Percentiles rank a stretch among this genome's conserved stretches.
These are phyloP conservation scores for Oostethus manadensis DNA, from an alignment of 2,113 vertebrate genomes.

Conservation along the genomic window DNA sequence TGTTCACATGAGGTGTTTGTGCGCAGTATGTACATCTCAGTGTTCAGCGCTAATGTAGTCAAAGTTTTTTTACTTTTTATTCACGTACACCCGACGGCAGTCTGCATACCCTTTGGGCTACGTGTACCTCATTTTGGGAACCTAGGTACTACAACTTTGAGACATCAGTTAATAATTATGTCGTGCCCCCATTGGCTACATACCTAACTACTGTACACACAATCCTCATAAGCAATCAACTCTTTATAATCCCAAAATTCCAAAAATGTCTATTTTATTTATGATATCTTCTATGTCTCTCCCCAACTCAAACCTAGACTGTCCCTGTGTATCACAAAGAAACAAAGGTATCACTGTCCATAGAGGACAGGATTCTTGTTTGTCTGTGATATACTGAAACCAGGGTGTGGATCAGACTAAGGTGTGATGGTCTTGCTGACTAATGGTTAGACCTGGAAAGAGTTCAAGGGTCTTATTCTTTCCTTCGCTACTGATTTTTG, in stretches of 20 bases:
- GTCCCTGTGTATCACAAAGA: background rate
- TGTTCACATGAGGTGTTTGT: no score
- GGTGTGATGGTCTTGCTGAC: conserved; percentile 38
- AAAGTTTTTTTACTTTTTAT: no score
- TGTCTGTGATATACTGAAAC: conserved; percentile 41
- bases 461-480: conserved; percentile 46
- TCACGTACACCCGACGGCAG: no score
- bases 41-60: no score
- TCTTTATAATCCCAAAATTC: background rate
- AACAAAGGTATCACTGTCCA: background rate
- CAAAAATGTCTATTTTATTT: background rate
- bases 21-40: no score
- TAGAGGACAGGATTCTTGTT: conserved; percentile 29
- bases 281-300: background rate
- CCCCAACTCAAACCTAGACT: background rate
- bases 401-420: conserved; percentile 45
- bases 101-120: no score
- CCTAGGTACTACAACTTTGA: no score
- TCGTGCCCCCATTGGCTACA: no score
- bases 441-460: conserved; percentile 49
- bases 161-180: no score
- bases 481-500: conserved; percentile 30
- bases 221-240: no score
- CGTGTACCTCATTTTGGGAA: no score
- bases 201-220: no score